Evolutionary conservation across 2,888 invertebrate genomes (phyloP).

Genomic region (Macropis europaea): DNA sequence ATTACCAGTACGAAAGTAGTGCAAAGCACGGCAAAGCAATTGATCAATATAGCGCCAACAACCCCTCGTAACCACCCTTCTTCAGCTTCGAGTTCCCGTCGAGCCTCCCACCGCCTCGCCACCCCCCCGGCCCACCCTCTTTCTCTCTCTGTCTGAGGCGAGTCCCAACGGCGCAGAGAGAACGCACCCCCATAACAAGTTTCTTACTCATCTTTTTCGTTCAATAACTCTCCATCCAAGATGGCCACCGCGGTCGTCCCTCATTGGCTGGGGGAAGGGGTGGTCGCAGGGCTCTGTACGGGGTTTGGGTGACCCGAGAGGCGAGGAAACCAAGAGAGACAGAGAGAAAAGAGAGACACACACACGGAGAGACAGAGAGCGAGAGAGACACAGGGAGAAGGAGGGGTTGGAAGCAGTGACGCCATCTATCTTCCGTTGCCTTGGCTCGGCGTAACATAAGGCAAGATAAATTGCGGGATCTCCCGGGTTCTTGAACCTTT

Average conservation of each 20-base stretch:
- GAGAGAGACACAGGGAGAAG: slow-evolving; percentile 49
- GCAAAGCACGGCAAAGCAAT: slow-evolving; percentile 79
- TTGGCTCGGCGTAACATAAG: slow-evolving; percentile 80
- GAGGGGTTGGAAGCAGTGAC: slow-evolving; percentile 78
- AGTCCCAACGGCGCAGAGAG: slow-evolving; percentile 66
- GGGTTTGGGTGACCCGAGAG: slow-evolving; percentile 69
- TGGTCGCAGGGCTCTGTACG: slow-evolving; percentile 74
- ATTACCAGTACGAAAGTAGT: slow-evolving; percentile 77
- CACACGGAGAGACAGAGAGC: slow-evolving; percentile 12
- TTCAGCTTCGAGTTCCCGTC: slow-evolving; percentile 51
- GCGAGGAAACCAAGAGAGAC: slow-evolving; percentile 59
- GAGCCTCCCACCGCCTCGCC: slow-evolving; percentile 41
- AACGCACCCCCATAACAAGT: slow-evolving; percentile 80
- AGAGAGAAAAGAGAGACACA: slow-evolving; percentile 28
- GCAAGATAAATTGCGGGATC: slow-evolving; percentile 81
- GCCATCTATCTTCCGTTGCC: slow-evolving; percentile 80
- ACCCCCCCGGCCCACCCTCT: slow-evolving; percentile 24
- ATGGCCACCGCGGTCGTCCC: slow-evolving; percentile 80
- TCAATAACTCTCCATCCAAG: slow-evolving; percentile 81
- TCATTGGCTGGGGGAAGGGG: slow-evolving; percentile 80
- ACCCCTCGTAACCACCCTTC: slow-evolving; percentile 66
- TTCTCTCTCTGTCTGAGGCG: slow-evolving; percentile 32
- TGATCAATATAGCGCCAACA: slow-evolving; percentile 80
- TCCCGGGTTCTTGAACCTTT: slow-evolving; percentile 80
- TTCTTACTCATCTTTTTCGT: slow-evolving; percentile 81